Percentiles rank a stretch among this genome's conserved stretches.
These are phyloP conservation scores for Panulirus ornatus DNA, from an alignment of 1,140 invertebrate species.

Conservation along the genomic window DNA sequence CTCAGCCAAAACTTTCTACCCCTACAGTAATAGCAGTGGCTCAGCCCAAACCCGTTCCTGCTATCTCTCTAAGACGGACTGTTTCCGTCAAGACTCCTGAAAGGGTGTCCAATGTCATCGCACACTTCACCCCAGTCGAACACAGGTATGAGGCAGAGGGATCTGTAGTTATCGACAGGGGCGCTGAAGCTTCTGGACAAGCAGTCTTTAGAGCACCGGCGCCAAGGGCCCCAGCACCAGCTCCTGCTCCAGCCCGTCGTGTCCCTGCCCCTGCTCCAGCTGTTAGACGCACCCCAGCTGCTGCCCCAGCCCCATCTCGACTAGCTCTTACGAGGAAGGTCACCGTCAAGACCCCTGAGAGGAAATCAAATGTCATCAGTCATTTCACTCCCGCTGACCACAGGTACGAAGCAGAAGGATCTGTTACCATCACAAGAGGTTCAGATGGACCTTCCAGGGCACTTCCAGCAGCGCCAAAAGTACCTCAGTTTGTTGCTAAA, in stretches of 20 bases:
- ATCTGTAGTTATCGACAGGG: conserved; percentile 36
- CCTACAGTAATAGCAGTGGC: no score
- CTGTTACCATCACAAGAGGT: conserved; percentile 33
- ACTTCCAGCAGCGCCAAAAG: not conserved
- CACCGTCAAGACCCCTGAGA: conserved; percentile 47
- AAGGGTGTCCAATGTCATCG: conserved; percentile 28
- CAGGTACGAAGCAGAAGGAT: conserved; percentile 56
- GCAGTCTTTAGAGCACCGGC: not conserved
- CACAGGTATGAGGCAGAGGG: conserved; percentile 57
- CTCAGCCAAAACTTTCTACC: no score
- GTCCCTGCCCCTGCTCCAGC: not conserved
- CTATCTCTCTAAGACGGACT: no score
- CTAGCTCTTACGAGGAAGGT: conserved; percentile 30
- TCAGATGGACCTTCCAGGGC: not conserved
- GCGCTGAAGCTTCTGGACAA: conserved; percentile 12
- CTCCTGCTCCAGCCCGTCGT: not conserved
- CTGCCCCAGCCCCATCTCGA: conserved; percentile 13
- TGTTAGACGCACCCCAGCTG: not conserved
- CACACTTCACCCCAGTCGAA: conserved; percentile 54
- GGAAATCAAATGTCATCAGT: conserved; percentile 40
- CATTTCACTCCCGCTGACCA: conserved; percentile 60
- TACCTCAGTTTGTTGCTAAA: not conserved
- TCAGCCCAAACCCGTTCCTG: no score
- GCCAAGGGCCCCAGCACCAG: not conserved
- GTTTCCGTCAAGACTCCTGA: conserved; percentile 50